phyloP scores from a whole-genome alignment of 2,113 vertebrate species.

The Gila orcuttii region DNA sequence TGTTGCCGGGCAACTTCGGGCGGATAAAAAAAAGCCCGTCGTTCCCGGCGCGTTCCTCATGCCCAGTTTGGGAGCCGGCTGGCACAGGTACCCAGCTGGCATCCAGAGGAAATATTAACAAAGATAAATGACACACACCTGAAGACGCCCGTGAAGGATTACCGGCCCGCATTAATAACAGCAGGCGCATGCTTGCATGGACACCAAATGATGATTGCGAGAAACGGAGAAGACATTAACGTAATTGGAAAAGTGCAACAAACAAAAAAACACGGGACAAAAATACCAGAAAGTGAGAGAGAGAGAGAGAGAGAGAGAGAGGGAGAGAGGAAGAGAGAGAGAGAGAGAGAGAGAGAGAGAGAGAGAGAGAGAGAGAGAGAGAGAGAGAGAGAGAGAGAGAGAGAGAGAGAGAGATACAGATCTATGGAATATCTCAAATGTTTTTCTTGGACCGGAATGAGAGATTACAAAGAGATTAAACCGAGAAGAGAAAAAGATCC shows the following conservation, averaged over 20 bases:
- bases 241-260: conserved; percentile 62
- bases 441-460: background rate
- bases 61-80: conserved; percentile 68
- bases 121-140: conserved; percentile 78
- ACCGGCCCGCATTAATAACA: conserved; percentile 62
- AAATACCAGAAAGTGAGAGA: background rate
- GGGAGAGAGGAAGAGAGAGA: too few relatives aligned
- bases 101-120: conserved; percentile 77
- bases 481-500: too few relatives aligned
- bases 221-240: conserved; percentile 60
- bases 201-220: conserved; percentile 63
- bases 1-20: conserved; percentile 56
- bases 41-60: conserved; percentile 37
- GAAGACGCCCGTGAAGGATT: conserved; percentile 62
- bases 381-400: too few relatives aligned
- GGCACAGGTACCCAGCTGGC: conserved; percentile 77
- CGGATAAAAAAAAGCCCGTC: conserved; percentile 21
- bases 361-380: too few relatives aligned
- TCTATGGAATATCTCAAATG: background rate
- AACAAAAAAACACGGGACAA: conserved; percentile 35
- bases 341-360: too few relatives aligned
- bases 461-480: background rate
- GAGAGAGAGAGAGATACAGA: too few relatives aligned
- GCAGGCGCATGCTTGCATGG: conserved; percentile 59
- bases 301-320: background rate